Evolutionary conservation across 2,888 invertebrate species (phyloP), one percentile per base, ranked within the genome.

Genomic region (Notocelia uddmanniana): DNA sequence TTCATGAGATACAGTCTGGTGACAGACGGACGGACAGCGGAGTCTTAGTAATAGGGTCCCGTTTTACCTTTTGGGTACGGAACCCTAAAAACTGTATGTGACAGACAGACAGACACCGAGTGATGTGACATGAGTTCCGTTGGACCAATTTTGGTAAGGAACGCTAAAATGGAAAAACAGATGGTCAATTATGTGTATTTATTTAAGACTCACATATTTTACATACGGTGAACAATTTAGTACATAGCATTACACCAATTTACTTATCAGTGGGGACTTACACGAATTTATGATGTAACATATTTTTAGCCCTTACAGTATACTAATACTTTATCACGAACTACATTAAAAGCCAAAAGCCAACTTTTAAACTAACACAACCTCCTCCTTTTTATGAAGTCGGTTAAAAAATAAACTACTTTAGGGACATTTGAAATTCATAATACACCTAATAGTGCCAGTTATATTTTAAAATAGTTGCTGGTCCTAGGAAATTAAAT

Each of bases 191-290:
- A 77, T 80, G 83, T 76, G 79, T 83, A 86, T 73, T 89, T 88
- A 86, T 86, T 89, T 85, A 76, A 80, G 81, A 79, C 79, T 79
- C 77, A 82, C 82, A 82, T 84, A 83, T 81, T 78, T 82, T 81
- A 84, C 81, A 80, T 74, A 73, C 62, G 23, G 71, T 77, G 73
- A 75, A 77, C 78, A 79, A 77, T 77, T 77, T 77, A 77, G 73
- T 70, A 75, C 71, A 72, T 63, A 68, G 69, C 58, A 63, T 68
- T 66, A 77, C 77, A 77, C 72, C 72, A 69, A 78, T 77, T 77
- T 76, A 77, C 54, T 74, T 75, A 71, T 74, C 76, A 57, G 45
- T 48, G 66, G 60, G 55, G 68, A 52, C 37, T 66, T 62, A 68
- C 63, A 69, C 63, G 52, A 37, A 48, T 48, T 45, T 57, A 34